Percentiles rank a stretch among this genome's conserved stretches.
phyloP scores from a whole-genome alignment of 2,888 invertebrate species.

The Glaucopsyche alexis region DNA sequence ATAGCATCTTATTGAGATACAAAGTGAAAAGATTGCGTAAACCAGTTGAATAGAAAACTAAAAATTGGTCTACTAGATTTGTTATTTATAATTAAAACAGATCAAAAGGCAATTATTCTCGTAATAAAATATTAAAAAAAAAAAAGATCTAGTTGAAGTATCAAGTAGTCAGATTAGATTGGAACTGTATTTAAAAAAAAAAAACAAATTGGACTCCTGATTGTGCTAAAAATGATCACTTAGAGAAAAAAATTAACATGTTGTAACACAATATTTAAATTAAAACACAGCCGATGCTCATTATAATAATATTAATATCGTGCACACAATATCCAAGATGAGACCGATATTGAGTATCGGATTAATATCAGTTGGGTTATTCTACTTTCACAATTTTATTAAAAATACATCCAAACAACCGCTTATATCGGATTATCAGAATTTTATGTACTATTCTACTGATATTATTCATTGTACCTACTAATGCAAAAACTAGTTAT shows the following conservation, averaged over 20 bases:
- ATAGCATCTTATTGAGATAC: not conserved
- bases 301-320: slow-evolving; percentile 10
- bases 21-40: not conserved
- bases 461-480: no score
- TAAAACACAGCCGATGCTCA: not conserved
- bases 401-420: no score
- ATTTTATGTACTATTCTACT: not conserved
- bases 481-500: not conserved
- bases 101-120: not conserved
- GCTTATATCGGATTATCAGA: no score
- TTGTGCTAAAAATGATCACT: no score
- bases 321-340: slow-evolving; percentile 2
- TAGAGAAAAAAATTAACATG: no score
- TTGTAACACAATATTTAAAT: not conserved
- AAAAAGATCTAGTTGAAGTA: no score
- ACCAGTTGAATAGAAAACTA: not conserved
- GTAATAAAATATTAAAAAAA: no score
- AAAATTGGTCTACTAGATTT: not conserved
- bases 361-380: slow-evolving; percentile 3
- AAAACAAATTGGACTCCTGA: no score
- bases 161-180: no score
- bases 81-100: not conserved
- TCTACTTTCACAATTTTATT: no score
- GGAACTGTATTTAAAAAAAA: no score
- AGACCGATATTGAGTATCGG: not conserved